Base-by-base conservation (phyloP, 2,888 invertebrate genomes). In the Chrysotoxum bicinctum region DNA sequence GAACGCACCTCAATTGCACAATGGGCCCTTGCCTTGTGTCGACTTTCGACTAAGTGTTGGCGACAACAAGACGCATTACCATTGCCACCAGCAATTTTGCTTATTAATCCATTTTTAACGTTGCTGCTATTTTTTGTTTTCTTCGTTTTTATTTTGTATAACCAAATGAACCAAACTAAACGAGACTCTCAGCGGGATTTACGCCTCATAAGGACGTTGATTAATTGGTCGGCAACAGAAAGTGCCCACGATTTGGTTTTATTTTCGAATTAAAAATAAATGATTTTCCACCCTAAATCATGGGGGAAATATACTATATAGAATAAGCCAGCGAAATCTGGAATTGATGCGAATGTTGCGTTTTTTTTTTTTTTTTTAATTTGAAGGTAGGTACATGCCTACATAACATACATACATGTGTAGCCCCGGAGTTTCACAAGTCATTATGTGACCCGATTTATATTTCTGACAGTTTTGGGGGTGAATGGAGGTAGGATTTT, bases 161-260 rank as follows among this genome's bases (percentile, higher is more conserved):
- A 64, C 37, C 32, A 81, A 76, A 66, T 62, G 78, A 70, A 21
- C 45, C 35, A 74, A 68, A 56, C 62, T 62, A 73, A 83, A 79
- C 75, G 79, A 79, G 75, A 80, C 84, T 80, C 79, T 84, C 83
- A 84, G 83, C 74, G 83, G 83, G 83, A 84, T 75, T 70, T 84
- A 84, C 83, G 83, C 80, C 84, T 80, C 84, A 84, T 84, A 75
- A 84, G 84, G 80, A 80, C 84, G 84, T 84, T 84, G 84, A 84
- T 84, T 84, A 84, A 84, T 79, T 80, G 75, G 79, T 60, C 60
- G 73, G 68, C 78, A 50, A 21, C 43, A 64, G 62, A 62, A 32
- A 37, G 32, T 50, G 14, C 16, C 26, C 16, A 54, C 60, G 62
- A 72, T 75, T 84, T 73, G 43, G 40, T 79, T 79, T 79, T 70